phyloP scores from a whole-genome alignment of 2,888 invertebrate species.

The Lochmaea capreae region DNA sequence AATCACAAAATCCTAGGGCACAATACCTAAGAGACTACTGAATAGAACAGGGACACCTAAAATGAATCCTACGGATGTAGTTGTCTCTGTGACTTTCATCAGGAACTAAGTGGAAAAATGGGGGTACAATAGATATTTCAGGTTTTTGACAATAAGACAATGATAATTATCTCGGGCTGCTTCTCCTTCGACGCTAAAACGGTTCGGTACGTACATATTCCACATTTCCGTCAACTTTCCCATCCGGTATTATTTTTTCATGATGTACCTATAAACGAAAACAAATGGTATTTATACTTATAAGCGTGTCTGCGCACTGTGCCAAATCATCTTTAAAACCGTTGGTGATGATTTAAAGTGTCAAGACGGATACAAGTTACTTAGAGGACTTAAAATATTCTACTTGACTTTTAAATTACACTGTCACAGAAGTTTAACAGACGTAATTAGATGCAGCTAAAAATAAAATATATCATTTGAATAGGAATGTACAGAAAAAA shows the following conservation, averaged over 20 bases:
- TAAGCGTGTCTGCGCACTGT: not conserved
- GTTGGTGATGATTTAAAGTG: not conserved
- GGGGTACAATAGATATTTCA: too few relatives aligned
- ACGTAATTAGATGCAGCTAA: conserved; percentile 4
- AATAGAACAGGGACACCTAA: too few relatives aligned
- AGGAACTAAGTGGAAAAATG: too few relatives aligned
- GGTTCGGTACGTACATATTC: too few relatives aligned
- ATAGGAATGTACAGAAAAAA: not conserved
- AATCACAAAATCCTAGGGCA: too few relatives aligned
- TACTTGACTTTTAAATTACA: not conserved
- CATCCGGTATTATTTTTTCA: not conserved
- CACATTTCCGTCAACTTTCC: too few relatives aligned
- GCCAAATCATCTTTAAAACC: not conserved
- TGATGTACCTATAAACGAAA: not conserved
- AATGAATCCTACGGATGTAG: too few relatives aligned
- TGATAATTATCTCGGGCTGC: too few relatives aligned
- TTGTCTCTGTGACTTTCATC: too few relatives aligned
- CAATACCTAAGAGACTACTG: too few relatives aligned
- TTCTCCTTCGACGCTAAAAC: too few relatives aligned
- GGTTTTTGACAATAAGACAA: too few relatives aligned
- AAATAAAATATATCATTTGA: not conserved
- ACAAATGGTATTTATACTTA: not conserved
- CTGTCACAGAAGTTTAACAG: conserved; percentile 1
- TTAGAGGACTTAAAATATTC: not conserved
- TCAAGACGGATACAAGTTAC: not conserved